Conservation (phyloP, 2,888 invertebrate species). For the Drosophila atripex region DNA sequence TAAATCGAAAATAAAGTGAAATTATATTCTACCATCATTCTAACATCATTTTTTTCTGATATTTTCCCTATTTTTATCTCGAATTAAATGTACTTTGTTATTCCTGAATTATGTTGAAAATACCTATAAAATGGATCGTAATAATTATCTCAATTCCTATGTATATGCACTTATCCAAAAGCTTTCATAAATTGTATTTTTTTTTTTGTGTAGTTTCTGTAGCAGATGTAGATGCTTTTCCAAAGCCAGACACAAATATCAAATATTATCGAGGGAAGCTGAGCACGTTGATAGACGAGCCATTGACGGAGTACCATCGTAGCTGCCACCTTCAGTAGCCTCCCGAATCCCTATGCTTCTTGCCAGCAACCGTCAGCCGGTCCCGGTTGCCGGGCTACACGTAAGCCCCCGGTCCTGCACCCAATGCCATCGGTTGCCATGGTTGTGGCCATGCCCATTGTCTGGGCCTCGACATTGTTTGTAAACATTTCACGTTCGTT, state of each 20-base stretch:
- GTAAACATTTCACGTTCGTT: conserved; percentile 76
- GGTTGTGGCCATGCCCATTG: conserved; percentile 56
- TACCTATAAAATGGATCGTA: neutral
- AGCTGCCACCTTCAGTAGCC: conserved; percentile 8
- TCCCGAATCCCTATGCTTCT: conserved; percentile 39
- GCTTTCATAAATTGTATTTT: neutral
- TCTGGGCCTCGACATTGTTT: conserved; percentile 67
- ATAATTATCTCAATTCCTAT: neutral
- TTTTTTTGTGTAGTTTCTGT: conserved; percentile 5
- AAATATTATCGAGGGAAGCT: conserved; percentile 68
- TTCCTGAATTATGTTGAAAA: too few species aligned
- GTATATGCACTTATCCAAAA: neutral
- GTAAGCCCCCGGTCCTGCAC: conserved; percentile 10
- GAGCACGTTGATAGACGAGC: conserved; percentile 40
- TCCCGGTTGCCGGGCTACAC: conserved; percentile 61
- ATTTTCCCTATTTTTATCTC: neutral
- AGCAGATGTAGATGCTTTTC: conserved; percentile 6
- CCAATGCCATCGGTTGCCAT: conserved; percentile 35
- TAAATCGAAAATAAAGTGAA: neutral
- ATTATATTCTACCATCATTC: neutral
- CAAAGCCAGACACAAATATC: conserved; percentile 57
- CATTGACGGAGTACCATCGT: conserved; percentile 59
- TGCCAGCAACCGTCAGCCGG: conserved; percentile 60
- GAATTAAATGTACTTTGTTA: too few species aligned
- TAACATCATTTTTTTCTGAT: neutral